Evolutionary conservation across 2,888 invertebrate genomes (phyloP).

Genomic region (Epicampocera succincta): DNA sequence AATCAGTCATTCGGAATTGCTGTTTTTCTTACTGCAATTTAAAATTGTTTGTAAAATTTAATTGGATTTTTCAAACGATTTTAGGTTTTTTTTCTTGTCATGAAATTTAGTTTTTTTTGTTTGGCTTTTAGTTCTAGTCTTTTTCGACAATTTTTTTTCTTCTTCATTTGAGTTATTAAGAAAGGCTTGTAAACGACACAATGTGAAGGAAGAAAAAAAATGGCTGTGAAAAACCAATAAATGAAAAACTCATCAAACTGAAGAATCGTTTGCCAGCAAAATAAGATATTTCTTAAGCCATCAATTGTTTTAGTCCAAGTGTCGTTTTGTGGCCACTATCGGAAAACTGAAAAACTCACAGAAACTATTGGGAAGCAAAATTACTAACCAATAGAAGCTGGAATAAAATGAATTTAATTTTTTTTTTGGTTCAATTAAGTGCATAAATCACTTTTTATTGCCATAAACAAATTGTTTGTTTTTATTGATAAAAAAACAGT

Average conservation of each 20-base stretch:
- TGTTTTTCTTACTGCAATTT: neutral
- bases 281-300: no score
- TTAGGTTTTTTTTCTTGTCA: neutral
- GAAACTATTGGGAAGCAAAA: no score
- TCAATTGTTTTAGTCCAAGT: no score
- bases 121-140: neutral
- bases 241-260: neutral
- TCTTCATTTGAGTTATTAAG: neutral
- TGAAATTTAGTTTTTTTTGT: neutral
- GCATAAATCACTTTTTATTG: no score
- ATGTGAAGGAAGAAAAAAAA: neutral
- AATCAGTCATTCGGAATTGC: no score
- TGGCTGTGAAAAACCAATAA: neutral
- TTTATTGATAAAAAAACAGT: no score
- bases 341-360: neutral
- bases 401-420: no score
- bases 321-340: constrained; percentile 25
- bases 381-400: no score
- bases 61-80: constrained; percentile 14
- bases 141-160: neutral
- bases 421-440: no score
- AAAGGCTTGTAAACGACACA: neutral
- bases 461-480: no score
- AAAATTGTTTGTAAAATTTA: constrained; percentile 2
- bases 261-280: no score